Base-by-base conservation (phyloP, 2,113 vertebrate species). In the Cacatua alba region DNA sequence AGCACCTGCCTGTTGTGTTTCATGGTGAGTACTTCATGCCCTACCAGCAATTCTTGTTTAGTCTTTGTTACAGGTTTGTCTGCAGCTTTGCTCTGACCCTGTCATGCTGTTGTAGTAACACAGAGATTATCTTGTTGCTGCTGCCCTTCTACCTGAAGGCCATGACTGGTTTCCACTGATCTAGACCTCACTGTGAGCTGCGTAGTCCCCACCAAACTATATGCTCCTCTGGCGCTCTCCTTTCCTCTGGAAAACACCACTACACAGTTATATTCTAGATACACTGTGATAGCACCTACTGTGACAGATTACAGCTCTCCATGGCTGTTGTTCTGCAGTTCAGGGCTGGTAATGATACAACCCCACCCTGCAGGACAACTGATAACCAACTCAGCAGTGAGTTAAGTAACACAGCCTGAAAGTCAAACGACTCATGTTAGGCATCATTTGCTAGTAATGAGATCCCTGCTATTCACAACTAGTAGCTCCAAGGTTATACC, bases 361-460 rank as follows among this genome's bases (percentile, higher is more conserved):
- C 14, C 33, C 57, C 57, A 55, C 4, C 28, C 13, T 59, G 52
- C 25, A 13, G 26, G 12, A 63, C 44, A 60, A 6, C 31, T 44
- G 39, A 33, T 25, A 44, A 48, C 13, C 63, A 68, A 1, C 17
- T 43, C 7, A 43, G 8, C 20, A 82, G 31, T 3, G 5, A 53
- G 68, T 49, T 11, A 69, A 29, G 4, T 26, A 62, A 37, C 33
- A 28, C 12, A 59, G 43, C 53, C 53, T 35, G 5, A 1, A 74
- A 89, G 55, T 51, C 41, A 23, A 44, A 41, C 13, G 37, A 17
- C 9, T 43, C 23, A 1, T 28, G 57, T 43, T 20, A 55, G 35
- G 31, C 16, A 10, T 57, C 41, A 29, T 1, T 11, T 31, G 8
- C 13, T 29, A 57, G 17, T 26, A 29, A 52, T 0, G 0, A 53